Evolutionary conservation across 1,140 invertebrate species (phyloP), one percentile per base, ranked within the genome.

Genomic region (Drosophila novamexicana): DNA sequence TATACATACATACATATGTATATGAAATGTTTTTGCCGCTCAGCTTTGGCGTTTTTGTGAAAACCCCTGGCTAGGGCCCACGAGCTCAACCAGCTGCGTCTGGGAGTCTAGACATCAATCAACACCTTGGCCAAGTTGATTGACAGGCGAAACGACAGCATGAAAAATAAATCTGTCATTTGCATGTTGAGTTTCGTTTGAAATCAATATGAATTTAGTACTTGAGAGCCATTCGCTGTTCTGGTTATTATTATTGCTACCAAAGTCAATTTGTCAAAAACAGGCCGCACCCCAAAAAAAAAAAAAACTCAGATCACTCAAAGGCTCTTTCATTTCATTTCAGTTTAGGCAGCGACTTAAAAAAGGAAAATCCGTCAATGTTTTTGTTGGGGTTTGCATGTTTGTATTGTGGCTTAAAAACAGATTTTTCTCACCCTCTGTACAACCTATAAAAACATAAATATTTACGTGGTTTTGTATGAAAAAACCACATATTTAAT

Each of bases 131-230:
- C 71, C 77, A 81, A 59, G 47, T 75, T 89, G 84, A 89, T 89
- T 89, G 84, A 89, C 84, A 81, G 84, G 70, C 75, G 66, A 69
- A 81, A 66, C 81, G 81, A 81, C 70, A 68, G 77, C 84, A 68
- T 81, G 70, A 70, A 81, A 83, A 68, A 89, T 88, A 89, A 89
- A 89, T 89, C 84, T 89, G 84, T 89, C 84, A 89, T 89, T 90
- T 89, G 84, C 84, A 89, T 90, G 77, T 84, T 58, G 65, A 77
- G 77, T 80, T 75, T 63, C 68, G 73, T 83, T 89, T 89, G 74
- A 89, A 89, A 88, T 89, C 74, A 77, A 88, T 84, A 88, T 83
- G 74, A 88, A 89, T 89, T 72, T 61, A 70, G 64, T 75, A 80
- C 79, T 85, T 81, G 82, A 76, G 81, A 63, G 64, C 67, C 37